Percentiles rank a stretch among this genome's conserved stretches.
These are phyloP conservation scores for Apis florea DNA, from an alignment of 1,140 invertebrate species.

Conservation along the genomic window DNA sequence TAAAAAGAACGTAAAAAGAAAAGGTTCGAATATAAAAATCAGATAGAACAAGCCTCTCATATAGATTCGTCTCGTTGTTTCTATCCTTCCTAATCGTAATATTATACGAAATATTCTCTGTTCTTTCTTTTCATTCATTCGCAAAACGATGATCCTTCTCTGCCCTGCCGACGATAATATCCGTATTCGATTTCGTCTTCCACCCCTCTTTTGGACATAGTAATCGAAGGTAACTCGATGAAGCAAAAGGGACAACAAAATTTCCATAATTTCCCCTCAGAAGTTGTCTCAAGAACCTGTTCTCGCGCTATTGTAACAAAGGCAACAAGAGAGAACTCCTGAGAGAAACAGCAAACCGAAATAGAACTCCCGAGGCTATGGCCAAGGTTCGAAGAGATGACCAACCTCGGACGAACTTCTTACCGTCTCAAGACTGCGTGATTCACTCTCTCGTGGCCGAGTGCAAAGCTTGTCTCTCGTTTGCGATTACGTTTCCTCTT, in stretches of 20 bases:
- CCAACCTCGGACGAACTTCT: conserved; percentile 14
- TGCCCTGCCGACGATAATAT: neutral
- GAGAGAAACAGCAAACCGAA: conserved; percentile 18
- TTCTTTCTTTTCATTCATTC: neutral
- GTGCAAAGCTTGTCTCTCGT: conserved; percentile 8
- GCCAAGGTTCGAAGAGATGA: neutral
- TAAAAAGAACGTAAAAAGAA: neutral
- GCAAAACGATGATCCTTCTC: too few relatives aligned
- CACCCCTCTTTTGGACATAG: too few relatives aligned
- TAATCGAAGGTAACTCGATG: neutral
- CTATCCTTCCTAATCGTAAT: neutral
- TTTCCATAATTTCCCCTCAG: conserved; percentile 19
- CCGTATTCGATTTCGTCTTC: neutral
- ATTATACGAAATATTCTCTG: neutral
- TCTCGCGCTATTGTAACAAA: neutral
- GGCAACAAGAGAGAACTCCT: conserved; percentile 18
- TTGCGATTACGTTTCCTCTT: conserved; percentile 21
- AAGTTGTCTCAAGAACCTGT: neutral
- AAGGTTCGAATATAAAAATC: neutral
- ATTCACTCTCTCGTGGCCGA: neutral
- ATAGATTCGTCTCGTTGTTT: neutral
- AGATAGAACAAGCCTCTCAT: neutral
- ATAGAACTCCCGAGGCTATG: conserved; percentile 10
- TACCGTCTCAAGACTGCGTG: neutral
- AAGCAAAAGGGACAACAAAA: conserved; percentile 3